Evolutionary conservation across 2,888 invertebrate genomes (phyloP), one percentile per base, ranked within the genome.

Genomic region (Eristalinus aeneus): DNA sequence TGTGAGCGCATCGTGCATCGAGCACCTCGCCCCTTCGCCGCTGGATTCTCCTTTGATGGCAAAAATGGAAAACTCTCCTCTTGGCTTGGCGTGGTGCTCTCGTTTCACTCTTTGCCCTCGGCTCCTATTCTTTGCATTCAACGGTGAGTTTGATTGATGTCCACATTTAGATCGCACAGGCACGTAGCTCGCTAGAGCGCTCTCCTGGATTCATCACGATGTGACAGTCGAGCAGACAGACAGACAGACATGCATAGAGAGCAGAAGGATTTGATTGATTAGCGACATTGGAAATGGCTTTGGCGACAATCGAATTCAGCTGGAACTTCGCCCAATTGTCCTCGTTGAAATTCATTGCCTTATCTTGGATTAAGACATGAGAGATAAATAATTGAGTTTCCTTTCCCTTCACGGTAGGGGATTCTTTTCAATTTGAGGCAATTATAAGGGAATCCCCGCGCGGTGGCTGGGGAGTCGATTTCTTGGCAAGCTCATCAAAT

Each of bases 61-160:
- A 82, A 82, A 78, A 5, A 2, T 77, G 61, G 84, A 77, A 80
- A 68, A 71, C 74, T 67, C 74, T 74, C 56, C 63, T 67, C 71
- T 78, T 74, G 46, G 74, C 36, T 72, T 71, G 80, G 79, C 72
- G 83, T 84, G 71, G 71, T 65, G 74, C 71, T 69, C 6, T 61
- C 68, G 64, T 36, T 34, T 53, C 9, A 9, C 56, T 81, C 58
- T 74, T 69, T 20, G 5, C 9, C 23, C 23, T 56, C 56, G 39
- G 16, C 27, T 36, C 60, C 60, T 34, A 67, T 72, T 78, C 78
- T 83, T 73, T 85, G 81, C 74, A 78, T 86, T 86, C 74, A 78
- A 74, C 82, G 82, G 82, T 74, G 86, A 77, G 74, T 82, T 82
- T 86, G 86, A 86, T 86, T 86, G 86, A 86, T 86, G 77, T 82